Percentiles rank a stretch among this genome's conserved stretches.
Conservation (phyloP, 2,797 vertebrate genomes). For the Melanotaenia nigrans region DNA sequence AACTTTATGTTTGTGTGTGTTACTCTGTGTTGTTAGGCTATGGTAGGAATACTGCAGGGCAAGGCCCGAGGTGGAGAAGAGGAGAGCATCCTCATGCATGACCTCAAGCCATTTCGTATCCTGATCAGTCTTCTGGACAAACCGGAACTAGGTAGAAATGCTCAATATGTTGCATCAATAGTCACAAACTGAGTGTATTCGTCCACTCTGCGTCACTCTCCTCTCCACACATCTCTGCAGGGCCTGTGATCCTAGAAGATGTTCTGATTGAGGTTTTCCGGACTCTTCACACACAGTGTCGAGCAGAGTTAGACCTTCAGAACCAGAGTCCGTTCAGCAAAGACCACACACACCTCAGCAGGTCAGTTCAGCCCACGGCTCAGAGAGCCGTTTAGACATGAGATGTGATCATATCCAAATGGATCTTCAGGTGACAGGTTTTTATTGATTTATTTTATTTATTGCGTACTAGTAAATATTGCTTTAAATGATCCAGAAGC, state of each 20-base stretch:
- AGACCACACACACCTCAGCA: conserved; percentile 96
- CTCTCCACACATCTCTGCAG: conserved; percentile 70
- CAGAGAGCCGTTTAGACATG: not conserved
- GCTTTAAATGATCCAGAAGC: not conserved
- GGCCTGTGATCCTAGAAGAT: conserved; percentile 96
- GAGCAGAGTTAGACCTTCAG: conserved; percentile 93
- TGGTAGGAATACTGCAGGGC: conserved; percentile 96
- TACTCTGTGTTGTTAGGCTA: conserved; percentile 84
- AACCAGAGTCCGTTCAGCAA: conserved; percentile 93
- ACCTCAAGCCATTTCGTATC: conserved; percentile 98
- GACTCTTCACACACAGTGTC: conserved; percentile 93
- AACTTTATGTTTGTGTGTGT: not conserved
- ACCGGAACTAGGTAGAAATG: conserved; percentile 92
- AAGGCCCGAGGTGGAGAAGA: conserved; percentile 91
- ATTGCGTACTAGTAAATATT: not conserved
- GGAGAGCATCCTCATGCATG: conserved; percentile 93
- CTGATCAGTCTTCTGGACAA: conserved; percentile 98
- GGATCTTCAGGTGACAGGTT: not conserved
- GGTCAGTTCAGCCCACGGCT: conserved; percentile 74
- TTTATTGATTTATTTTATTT: not conserved
- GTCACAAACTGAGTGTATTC: not conserved
- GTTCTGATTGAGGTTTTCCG: conserved; percentile 97
- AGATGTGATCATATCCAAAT: not conserved
- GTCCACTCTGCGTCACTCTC: not conserved
- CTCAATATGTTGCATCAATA: not conserved